Base-by-base conservation (phyloP, 2,888 invertebrate species). In the Drosophila parthenogenetica region DNA sequence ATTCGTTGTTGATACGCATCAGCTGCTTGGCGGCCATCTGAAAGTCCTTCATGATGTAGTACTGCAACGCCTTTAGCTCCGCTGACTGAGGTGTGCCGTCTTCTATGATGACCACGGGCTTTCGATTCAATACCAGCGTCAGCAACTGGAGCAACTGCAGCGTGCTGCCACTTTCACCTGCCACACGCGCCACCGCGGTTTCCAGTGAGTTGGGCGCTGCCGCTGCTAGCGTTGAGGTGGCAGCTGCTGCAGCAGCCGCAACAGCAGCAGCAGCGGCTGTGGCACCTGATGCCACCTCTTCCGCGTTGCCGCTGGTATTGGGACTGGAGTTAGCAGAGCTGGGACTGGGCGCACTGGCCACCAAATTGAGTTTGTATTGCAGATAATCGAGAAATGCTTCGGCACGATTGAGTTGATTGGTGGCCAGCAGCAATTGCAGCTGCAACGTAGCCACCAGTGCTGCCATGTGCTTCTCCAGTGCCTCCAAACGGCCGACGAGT, bases 1-100 rank as follows among this genome's bases (percentile, higher is more conserved):
- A 67, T 4, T 87, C 84, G n/a, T 80, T 77, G 55, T 90, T 90
- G 16, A 91, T 90, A 55, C 90, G 92, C 54, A 91, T 90, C 14
- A 92, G 62, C 68, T 92, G 92, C 65, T 92, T 92, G 16, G 93
- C 91, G 3, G 92, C 92, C 92, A 92, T 92, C 80, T 92, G 92
- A 66, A 92, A 92, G 70, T 92, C 92, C 69, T 92, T 92, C 89
- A 92, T 91, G 10, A 92, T 85, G 71, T 92, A 93, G 77, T 91
- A 92, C 71, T 92, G 92, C 80, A 92, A 92, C 0, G 92, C 92
- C 62, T 92, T 92, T 1, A 93, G 70, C 4, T 92, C 89, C 8
- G 91, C 84, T 64, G 90, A 89, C 42, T 92, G 91, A 0, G 90
- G 80, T 3, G 88, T 91, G 8, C 90, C 91, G 66, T 92, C 92